A percentile compares a stretch with the other conserved stretches of the same genome.
Conservation (phyloP, 1,140 invertebrate species). For the Mesaphorura yosii region DNA sequence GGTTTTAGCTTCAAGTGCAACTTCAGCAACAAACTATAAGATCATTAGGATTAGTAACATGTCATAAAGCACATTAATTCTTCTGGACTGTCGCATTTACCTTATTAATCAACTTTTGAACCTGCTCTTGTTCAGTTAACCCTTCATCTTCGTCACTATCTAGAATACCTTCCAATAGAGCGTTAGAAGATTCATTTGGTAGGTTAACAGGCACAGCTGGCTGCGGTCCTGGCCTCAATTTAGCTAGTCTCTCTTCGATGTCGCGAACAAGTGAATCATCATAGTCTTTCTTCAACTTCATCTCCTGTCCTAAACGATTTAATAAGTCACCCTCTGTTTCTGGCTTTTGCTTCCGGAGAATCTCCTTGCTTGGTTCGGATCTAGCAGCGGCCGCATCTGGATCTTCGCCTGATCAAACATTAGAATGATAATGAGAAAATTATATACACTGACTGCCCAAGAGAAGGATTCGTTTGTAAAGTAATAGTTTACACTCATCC, state of each 20-base stretch:
- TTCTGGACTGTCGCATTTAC: constrained; percentile 5
- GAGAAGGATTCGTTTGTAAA: background rate
- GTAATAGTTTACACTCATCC: constrained; percentile 9
- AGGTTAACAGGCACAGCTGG: background rate
- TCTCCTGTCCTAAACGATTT: constrained; percentile 46
- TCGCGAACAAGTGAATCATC: constrained; percentile 11
- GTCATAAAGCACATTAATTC: background rate
- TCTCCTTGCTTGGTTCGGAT: background rate
- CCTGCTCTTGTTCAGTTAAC: constrained; percentile 21
- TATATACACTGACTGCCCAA: background rate
- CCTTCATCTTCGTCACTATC: constrained; percentile 15
- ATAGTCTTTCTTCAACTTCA: constrained; percentile 39
- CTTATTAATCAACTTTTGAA: constrained; percentile 19
- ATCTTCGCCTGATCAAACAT: constrained; percentile 3
- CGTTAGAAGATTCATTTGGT: background rate
- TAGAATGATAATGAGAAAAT: background rate
- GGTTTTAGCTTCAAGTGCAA: constrained; percentile 6
- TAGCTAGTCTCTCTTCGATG: constrained; percentile 24
- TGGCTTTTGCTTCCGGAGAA: constrained; percentile 42
- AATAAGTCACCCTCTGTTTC: constrained; percentile 50
- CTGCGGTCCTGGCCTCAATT: constrained; percentile 1
- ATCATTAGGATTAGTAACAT: background rate
- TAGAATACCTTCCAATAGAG: background rate
- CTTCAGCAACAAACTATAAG: constrained; percentile 16
- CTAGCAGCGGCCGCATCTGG: background rate